Conservation (phyloP, 2,797 vertebrate species). For the Notamacropus eugenii region DNA sequence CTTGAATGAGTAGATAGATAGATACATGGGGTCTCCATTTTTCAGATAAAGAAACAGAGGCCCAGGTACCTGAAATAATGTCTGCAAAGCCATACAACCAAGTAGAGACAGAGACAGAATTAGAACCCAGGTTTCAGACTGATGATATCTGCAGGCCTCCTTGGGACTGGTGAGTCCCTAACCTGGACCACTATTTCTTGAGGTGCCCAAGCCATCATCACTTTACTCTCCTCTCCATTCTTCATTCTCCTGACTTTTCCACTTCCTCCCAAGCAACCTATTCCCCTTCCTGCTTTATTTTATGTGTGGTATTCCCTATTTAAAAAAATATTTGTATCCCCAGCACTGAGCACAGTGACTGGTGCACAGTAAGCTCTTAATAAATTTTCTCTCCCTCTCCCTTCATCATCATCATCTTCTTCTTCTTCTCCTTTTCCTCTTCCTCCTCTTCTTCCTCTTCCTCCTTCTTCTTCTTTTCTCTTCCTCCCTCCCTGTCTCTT, state of each 20-base stretch:
- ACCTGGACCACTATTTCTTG: not conserved
- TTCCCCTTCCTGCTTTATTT: not conserved
- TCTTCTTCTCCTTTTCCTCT: not conserved
- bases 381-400: not conserved
- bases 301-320: not conserved
- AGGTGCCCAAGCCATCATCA: not conserved
- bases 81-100: not conserved
- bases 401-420: too few species aligned
- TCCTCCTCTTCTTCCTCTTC: not conserved
- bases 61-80: not conserved
- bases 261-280: not conserved
- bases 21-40: not conserved
- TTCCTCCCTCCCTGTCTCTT: not conserved
- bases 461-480: not conserved
- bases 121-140: not conserved
- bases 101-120: not conserved
- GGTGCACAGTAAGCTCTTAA: not conserved
- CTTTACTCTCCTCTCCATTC: not conserved
- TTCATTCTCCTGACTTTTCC: not conserved
- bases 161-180: not conserved
- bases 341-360: not conserved
- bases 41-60: not conserved
- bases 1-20: not conserved
- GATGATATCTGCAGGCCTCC: not conserved
- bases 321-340: not conserved